Percentiles rank a stretch among this genome's conserved stretches.
Conservation (phyloP, 2,888 invertebrate species). For the Polyommatus iphigenia region DNA sequence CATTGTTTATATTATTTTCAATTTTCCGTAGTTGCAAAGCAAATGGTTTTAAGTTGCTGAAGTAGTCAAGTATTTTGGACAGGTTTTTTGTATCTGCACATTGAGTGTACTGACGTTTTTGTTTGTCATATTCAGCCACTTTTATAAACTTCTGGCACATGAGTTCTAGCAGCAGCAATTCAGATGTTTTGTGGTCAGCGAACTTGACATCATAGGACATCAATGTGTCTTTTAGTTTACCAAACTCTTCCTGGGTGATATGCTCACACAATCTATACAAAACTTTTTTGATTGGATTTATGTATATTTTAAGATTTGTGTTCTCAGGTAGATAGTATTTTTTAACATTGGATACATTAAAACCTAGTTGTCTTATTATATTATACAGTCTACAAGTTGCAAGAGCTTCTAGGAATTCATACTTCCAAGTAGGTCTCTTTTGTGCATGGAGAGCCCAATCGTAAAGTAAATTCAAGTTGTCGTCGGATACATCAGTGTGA, state of each 20-base stretch:
- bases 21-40: constrained; percentile 52
- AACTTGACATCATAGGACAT: constrained; percentile 57
- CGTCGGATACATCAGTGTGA: constrained; percentile 50
- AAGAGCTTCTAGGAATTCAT: constrained; percentile 70
- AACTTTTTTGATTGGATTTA: constrained; percentile 64
- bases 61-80: constrained; percentile 56
- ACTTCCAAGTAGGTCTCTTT: constrained; percentile 57
- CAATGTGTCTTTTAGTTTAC: constrained; percentile 59
- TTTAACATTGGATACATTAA: constrained; percentile 54
- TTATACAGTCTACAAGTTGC: constrained; percentile 61
- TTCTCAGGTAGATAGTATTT: constrained; percentile 56
- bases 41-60: constrained; percentile 52
- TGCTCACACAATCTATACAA: constrained; percentile 68
- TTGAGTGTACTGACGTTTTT: constrained; percentile 42
- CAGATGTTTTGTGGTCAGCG: constrained; percentile 59
- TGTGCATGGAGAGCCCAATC: constrained; percentile 66
- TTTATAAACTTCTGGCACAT: constrained; percentile 64
- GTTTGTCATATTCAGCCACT: constrained; percentile 43
- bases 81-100: constrained; percentile 52
- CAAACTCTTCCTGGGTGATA: constrained; percentile 53
- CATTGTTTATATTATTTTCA: constrained; percentile 49
- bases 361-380: constrained; percentile 63
- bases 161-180: constrained; percentile 62
- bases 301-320: constrained; percentile 49
- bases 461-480: constrained; percentile 57